Base-by-base conservation (phyloP, 1,140 invertebrate species). In the Drosophila quadrilineata region DNA sequence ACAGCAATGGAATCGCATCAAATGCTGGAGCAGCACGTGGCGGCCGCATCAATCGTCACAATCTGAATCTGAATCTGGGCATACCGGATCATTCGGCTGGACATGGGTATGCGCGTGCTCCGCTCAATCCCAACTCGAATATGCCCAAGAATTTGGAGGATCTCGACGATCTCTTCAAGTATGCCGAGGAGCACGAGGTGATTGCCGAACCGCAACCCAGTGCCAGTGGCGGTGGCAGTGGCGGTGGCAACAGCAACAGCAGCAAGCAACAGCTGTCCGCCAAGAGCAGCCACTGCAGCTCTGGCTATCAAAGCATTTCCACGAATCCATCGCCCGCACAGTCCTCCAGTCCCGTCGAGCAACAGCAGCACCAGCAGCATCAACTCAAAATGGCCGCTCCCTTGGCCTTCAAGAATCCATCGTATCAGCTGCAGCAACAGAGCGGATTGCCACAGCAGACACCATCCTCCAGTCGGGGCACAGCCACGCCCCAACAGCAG, bases 281-380 rank as follows among this genome's bases (percentile, higher is more conserved):
- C 28, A 93, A 93, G 73, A 93, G 93, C 26, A 94, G 93, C 38
- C 94, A 94, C 74, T 49, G 95, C 95, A 96, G 95, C 16, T 97
- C 95, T 1, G 96, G 96, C 1, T 98, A 97, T 87, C 96, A 98
- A 90, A 97, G 96, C 73, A 96, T 97, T 79, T 95, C 95, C 3
- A 95, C 95, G 3, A 88, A 88, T 86, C 85, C 85, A 19, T 85
- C 79, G 63, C 96, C 96, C 88, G 97, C 95, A 79, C 96, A 96
- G 88, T 96, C 95, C 57, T 96, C 94, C 71, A 96, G 95, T 86
- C 96, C 96, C n/a, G 94, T 96, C 2, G 96, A 97, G 90, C 93
- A 94, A 21, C 69, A 19, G 17, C 53, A 84, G 17, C 75, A 79
- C 45, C 94, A 94, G 72, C 93, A 94, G 90, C 93, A 93, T 50